phyloP scores from a whole-genome alignment of 2,888 invertebrate species.

The Unio pictorum region DNA sequence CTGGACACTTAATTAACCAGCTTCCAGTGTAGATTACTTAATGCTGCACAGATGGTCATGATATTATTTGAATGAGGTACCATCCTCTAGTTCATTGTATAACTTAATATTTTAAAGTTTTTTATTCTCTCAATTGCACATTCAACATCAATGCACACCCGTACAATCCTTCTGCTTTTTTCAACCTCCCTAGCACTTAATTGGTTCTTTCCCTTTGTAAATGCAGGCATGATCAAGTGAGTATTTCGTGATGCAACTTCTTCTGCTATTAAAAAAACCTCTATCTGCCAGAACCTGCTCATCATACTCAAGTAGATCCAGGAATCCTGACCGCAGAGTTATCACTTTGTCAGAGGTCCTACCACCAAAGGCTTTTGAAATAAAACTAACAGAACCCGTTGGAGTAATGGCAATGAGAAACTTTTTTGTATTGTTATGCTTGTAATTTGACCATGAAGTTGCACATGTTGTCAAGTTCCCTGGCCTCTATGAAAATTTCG shows the following conservation, averaged over 20 bases:
- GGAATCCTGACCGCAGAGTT: conserved; percentile 15
- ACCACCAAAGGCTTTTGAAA: conserved; percentile 22
- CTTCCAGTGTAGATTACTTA: conserved; percentile 12
- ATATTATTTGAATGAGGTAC: conserved; percentile 17
- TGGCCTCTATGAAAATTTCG: no score
- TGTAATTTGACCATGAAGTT: no score
- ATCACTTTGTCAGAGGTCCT: not conserved
- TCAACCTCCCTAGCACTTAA: conserved; percentile 12
- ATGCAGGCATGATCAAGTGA: conserved; percentile 14
- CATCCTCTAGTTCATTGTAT: not conserved
- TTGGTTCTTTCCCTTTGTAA: conserved; percentile 18
- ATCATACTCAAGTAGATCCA: conserved; percentile 10
- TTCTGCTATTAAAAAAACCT: conserved; percentile 20
- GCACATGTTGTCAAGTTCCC: no score
- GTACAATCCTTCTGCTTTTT: conserved; percentile 9
- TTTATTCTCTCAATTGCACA: conserved; percentile 17
- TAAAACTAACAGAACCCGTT: conserved; percentile 10
- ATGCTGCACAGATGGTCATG: conserved; percentile 9
- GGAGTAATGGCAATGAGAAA: no score
- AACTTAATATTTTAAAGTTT: conserved; percentile 5
- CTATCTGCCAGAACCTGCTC: conserved; percentile 23
- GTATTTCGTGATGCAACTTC: conserved; percentile 11
- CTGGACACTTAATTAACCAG: conserved; percentile 1
- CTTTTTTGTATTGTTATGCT: no score
- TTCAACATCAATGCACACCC: conserved; percentile 20